A percentile compares a stretch with the other conserved stretches of the same genome.
phyloP scores from a whole-genome alignment of 1,140 invertebrate genomes.

The Gryon sp. region DNA sequence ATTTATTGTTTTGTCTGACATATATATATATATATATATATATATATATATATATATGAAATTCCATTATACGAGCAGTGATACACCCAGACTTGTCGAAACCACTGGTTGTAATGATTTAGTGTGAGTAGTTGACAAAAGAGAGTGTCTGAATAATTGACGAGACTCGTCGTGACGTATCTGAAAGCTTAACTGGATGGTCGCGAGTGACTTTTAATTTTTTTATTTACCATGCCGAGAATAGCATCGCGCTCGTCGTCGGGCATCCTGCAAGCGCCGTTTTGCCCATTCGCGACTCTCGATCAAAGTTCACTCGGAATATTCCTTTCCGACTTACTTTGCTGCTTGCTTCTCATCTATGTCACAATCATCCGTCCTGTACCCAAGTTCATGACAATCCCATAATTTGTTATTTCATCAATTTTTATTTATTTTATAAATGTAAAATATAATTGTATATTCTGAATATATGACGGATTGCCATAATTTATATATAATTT shows the following conservation, averaged over 20 bases:
- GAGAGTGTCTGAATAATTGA: slow-evolving; percentile 61
- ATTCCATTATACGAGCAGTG: too few relatives aligned
- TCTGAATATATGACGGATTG: too few relatives aligned
- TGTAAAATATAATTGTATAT: too few relatives aligned
- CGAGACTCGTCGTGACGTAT: slow-evolving; percentile 52
- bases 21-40: too few relatives aligned
- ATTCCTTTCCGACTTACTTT: slow-evolving; percentile 51
- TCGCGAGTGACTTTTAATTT: slow-evolving; percentile 66
- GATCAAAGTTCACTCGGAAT: slow-evolving; percentile 67
- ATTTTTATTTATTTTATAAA: too few relatives aligned
- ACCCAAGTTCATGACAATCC: not conserved
- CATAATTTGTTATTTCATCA: too few relatives aligned
- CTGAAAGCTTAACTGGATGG: slow-evolving; percentile 59
- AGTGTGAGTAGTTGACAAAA: slow-evolving; percentile 51
- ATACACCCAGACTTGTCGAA: too few relatives aligned
- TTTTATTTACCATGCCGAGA: slow-evolving; percentile 67
- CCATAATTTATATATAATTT: too few relatives aligned
- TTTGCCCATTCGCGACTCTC: slow-evolving; percentile 57
- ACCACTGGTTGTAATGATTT: slow-evolving; percentile 42
- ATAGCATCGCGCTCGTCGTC: slow-evolving; percentile 58
- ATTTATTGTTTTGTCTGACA: too few relatives aligned
- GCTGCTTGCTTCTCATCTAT: not conserved
- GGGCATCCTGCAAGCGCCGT: slow-evolving; percentile 54
- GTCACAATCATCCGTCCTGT: not conserved
- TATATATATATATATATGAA: too few relatives aligned